phyloP scores from a whole-genome alignment of 1,140 invertebrate species.

The Magallana angulata region DNA sequence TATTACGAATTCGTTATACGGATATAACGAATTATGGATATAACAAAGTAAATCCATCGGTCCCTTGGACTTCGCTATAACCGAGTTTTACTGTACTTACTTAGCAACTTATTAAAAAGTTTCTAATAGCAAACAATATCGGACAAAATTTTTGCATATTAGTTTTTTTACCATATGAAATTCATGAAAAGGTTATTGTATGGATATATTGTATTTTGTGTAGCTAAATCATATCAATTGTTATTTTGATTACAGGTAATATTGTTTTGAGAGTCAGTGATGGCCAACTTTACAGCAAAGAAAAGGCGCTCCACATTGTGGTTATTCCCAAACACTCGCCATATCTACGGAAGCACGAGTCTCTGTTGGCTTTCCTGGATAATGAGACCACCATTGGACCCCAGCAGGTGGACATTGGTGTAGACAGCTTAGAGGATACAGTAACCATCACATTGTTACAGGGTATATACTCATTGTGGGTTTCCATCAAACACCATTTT shows the following conservation, averaged over 20 bases:
- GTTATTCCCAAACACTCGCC: conserved; percentile 53
- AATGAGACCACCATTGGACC: conserved; percentile 51
- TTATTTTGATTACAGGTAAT: conserved; percentile 57
- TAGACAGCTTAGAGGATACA: conserved; percentile 11
- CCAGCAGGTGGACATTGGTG: conserved; percentile 53
- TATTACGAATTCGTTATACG: too few relatives aligned
- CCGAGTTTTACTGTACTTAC: too few relatives aligned
- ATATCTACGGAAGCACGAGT: conserved; percentile 53
- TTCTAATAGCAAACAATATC: too few relatives aligned
- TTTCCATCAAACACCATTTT: too few relatives aligned
- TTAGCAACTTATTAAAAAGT: too few relatives aligned
- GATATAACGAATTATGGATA: too few relatives aligned
- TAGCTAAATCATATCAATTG: neutral
- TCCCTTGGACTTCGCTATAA: too few relatives aligned
- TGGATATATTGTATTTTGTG: too few relatives aligned
- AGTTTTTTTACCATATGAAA: too few relatives aligned
- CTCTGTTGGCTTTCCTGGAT: conserved; percentile 55
- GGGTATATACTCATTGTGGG: conserved; percentile 42
- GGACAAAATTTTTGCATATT: too few relatives aligned
- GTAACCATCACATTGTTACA: conserved; percentile 56
- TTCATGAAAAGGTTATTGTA: too few relatives aligned
- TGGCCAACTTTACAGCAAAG: conserved; percentile 57
- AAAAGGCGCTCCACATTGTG: conserved; percentile 50
- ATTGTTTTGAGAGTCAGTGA: conserved; percentile 62
- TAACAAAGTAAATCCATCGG: too few relatives aligned